Evolutionary conservation across 2,797 vertebrate genomes (phyloP), one percentile per base, ranked within the genome.

Genomic region (Cuculus canorus): DNA sequence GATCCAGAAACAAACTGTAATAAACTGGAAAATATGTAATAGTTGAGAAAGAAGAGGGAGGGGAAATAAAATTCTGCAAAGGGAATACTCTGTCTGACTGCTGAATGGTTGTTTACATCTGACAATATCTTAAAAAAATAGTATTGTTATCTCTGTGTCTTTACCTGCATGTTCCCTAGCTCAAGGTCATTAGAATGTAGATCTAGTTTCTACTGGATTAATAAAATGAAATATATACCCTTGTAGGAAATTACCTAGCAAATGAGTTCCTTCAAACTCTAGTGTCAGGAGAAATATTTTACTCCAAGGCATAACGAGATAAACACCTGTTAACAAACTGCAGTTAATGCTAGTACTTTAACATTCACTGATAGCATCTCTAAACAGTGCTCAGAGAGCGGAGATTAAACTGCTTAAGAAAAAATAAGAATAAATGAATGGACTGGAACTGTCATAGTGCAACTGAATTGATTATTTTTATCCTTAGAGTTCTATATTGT

Each of bases 281-380:
- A 71, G 41, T 88, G 82, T 82, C 91, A 32, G 57, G 87, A 94
- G 87, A 85, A 92, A 71, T 81, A 90, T 83, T 94, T 92, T 21
- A 90, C 76, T 88, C 23, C 57, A 75, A 95, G 85, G 76, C 85
- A 93, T 71, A 89, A 82, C 95, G 64, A 83, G 83, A 87, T 82
- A 94, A 93, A 96, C 41, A 91, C 79, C 65, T 71, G 64, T 61
- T 93, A 93, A 87, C 64, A 89, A 71, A 80, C 33, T 86, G n/a
- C 48, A 75, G 75, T 72, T 79, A 91, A 61, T 0, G 4, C 7
- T 73, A 76, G 39, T 83, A 79, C 47, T 82, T 82, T 50, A 79
- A 50, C 56, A 63, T 88, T 89, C 56, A 37, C 30, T 47, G 72
- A 32, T 41, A 68, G 9, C 27, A 66, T 22, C 33, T 28, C 19